These are phyloP conservation scores for Dorcus hopei DNA, from an alignment of 2,888 invertebrate species.

Conservation along the genomic window DNA sequence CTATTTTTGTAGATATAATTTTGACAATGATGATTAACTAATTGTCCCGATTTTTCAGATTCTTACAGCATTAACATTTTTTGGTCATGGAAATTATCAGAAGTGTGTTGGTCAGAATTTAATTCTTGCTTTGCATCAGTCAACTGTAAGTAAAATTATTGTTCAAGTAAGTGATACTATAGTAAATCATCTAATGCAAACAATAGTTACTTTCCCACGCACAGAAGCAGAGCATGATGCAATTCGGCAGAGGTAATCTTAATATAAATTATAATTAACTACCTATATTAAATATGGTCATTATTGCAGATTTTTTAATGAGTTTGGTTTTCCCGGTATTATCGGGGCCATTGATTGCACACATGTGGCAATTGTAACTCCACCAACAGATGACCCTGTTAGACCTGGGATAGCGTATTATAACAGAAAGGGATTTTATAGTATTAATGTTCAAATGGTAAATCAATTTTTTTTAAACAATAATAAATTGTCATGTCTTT, in stretches of 20 bases:
- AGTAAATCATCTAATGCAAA: not conserved
- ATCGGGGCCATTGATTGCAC: slow-evolving; percentile 10
- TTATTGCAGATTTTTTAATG: not conserved
- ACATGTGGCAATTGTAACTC: slow-evolving; percentile 8
- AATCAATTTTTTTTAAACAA: not conserved
- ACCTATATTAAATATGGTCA: too few species aligned
- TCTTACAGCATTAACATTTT: not conserved
- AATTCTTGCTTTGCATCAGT: slow-evolving; percentile 3
- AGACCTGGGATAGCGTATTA: slow-evolving; percentile 4
- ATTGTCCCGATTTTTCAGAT: too few species aligned
- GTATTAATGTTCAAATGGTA: slow-evolving; percentile 11
- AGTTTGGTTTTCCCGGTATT: slow-evolving; percentile 4
- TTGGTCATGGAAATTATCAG: slow-evolving; percentile 7
- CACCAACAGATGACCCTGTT: slow-evolving; percentile 4
- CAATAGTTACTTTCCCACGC: slow-evolving; percentile 4
- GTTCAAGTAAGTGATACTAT: slow-evolving; percentile 2
- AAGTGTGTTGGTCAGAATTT: not conserved
- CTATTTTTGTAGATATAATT: not conserved
- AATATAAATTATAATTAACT: too few species aligned
- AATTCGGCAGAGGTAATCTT: too few species aligned
- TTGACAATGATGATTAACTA: too few species aligned
- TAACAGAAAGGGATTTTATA: slow-evolving; percentile 9
- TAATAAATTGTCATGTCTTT: not conserved
- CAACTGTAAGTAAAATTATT: slow-evolving; percentile 3
- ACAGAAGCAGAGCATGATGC: not conserved